Percentiles rank a stretch among this genome's conserved stretches.
These are phyloP conservation scores for Larimichthys polyactis DNA, from an alignment of 2,113 vertebrate genomes.

Conservation along the genomic window DNA sequence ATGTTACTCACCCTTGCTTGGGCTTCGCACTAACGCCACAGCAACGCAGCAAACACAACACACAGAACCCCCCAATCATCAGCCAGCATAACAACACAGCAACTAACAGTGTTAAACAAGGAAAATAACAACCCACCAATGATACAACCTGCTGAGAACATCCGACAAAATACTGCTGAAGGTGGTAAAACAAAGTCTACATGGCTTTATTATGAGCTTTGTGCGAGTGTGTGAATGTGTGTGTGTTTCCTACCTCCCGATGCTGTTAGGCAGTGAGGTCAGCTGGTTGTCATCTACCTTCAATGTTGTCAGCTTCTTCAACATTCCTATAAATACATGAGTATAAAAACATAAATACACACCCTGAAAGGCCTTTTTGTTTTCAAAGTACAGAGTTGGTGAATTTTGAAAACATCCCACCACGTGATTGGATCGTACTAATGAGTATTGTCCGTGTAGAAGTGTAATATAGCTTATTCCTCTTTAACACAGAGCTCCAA, in stretches of 20 bases:
- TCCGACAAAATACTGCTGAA: slow-evolving; percentile 23
- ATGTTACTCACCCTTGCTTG: slow-evolving; percentile 82
- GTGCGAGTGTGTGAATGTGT: background rate
- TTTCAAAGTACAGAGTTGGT: background rate
- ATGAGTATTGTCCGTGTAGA: too few species aligned
- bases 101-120: slow-evolving; percentile 56
- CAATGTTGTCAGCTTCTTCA: slow-evolving; percentile 97
- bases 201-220: background rate
- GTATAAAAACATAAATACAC: background rate
- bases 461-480: background rate
- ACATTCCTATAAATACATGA: slow-evolving; percentile 84
- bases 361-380: background rate
- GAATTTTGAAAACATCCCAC: background rate
- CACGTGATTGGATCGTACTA: background rate
- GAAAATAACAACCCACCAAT: slow-evolving; percentile 59
- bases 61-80: slow-evolving; percentile 78
- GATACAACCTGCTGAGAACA: slow-evolving; percentile 37
- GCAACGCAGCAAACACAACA: slow-evolving; percentile 82
- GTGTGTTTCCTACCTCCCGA: slow-evolving; percentile 91
- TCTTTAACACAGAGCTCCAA: background rate
- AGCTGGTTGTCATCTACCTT: slow-evolving; percentile 99
- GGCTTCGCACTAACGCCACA: slow-evolving; percentile 81
- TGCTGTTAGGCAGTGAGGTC: slow-evolving; percentile 93
- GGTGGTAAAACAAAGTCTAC: slow-evolving; percentile 19
- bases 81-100: slow-evolving; percentile 72